Evolutionary conservation across 1,140 invertebrate genomes (phyloP), one percentile per base, ranked within the genome.

Genomic region (Hycleus cichorii): DNA sequence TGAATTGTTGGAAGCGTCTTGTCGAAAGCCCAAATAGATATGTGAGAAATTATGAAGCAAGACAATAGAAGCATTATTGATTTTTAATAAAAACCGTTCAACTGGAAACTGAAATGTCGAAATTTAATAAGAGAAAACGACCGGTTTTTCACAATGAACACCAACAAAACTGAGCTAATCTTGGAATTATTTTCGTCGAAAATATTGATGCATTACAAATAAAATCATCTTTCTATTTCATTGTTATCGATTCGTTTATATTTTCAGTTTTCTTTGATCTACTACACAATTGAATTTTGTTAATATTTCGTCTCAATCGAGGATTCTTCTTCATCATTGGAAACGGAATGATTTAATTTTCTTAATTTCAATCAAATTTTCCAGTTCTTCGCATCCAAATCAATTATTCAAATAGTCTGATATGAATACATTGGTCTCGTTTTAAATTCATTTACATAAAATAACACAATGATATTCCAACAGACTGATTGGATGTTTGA

Each of bases 341-440:
- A 32, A 32, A 32, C 10, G 3, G 25, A 53, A 46, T 53, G 46
- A 53, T 53, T 53, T 18, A 8, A 53, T 53, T 46, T 45, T 53
- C 42, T 32, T 46, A 53, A 53, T 53, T 53, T 53, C 46, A 53
- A 46, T 53, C 39, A 42, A 43, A 46, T 11, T 53, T 43, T 52
- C 44, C 39, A 32, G 11, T 26, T 26, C 26, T 18, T 25, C 11
- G 12, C 49, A 50, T 52, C 49, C 51, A 32, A 53, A 53, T 53
- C 51, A 53, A 53, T 53, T 53, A 53, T 53, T 45, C 46, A 53
- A 53, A 53, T 53, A 45, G 4, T 6, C 43, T 11, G 11, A 45
- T 45, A 45, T 24, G 24, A 24, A 11, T 45, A 12, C 43, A 32
- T 45, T 24, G 43, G 43, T 45, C 43, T 9, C 43, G 43, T 12